Conservation (phyloP, 2,888 invertebrate genomes). For the Leptopilina myrica region DNA sequence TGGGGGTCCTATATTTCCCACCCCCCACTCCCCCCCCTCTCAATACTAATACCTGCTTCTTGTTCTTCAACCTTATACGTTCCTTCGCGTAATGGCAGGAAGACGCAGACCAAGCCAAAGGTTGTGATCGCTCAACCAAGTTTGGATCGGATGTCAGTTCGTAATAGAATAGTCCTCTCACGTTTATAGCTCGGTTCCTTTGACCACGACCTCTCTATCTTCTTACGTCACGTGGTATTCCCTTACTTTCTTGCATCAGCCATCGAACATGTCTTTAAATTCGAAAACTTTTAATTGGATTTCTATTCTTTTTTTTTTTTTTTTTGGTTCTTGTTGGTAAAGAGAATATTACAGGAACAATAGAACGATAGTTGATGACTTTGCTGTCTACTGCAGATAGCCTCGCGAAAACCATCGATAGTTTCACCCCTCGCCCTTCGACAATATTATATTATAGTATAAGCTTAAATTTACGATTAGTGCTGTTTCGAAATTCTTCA, state of each 20-base stretch:
- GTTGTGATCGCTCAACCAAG: slow-evolving; percentile 72
- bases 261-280: slow-evolving; percentile 11
- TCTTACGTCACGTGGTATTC: slow-evolving; percentile 36
- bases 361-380: slow-evolving; percentile 14
- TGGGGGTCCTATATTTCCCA: slow-evolving; percentile 56
- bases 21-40: slow-evolving; percentile 43
- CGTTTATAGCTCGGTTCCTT: slow-evolving; percentile 68
- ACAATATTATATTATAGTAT: background rate
- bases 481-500: too few relatives aligned
- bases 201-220: slow-evolving; percentile 62
- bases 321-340: background rate
- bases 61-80: slow-evolving; percentile 42
- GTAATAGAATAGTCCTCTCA: slow-evolving; percentile 74
- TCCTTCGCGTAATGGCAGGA: slow-evolving; percentile 59
- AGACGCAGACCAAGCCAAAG: slow-evolving; percentile 65
- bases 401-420: too few relatives aligned
- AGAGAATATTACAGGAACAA: slow-evolving; percentile 27
- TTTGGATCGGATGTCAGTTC: slow-evolving; percentile 75
- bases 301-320: background rate
- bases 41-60: slow-evolving; percentile 35
- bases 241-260: slow-evolving; percentile 11
- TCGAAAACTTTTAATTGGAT: slow-evolving; percentile 35
- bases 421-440: too few relatives aligned
- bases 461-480: background rate
- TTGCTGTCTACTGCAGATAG: slow-evolving; percentile 15